A percentile compares a stretch with the other conserved stretches of the same genome.
phyloP scores from a whole-genome alignment of 2,888 invertebrate species.

The Cheilosia urbana region DNA sequence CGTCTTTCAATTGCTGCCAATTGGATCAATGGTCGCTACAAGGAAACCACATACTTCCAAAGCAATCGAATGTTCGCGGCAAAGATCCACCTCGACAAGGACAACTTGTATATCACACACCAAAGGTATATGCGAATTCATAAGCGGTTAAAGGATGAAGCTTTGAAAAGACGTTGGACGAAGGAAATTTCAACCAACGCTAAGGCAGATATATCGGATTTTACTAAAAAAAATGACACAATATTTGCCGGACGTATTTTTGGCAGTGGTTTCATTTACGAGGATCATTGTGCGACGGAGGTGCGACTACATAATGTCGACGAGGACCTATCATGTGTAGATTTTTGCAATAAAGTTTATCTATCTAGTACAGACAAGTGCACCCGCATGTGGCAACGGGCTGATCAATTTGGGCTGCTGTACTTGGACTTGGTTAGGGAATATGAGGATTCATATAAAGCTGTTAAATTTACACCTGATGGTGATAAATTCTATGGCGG shows the following conservation, averaged over 20 bases:
- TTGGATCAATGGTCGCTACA: slow-evolving; percentile 85
- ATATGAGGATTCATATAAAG: slow-evolving; percentile 79
- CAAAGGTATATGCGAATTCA: slow-evolving; percentile 82
- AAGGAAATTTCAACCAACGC: slow-evolving; percentile 78
- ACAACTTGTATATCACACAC: slow-evolving; percentile 85
- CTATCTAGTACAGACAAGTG: slow-evolving; percentile 80
- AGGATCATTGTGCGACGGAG: slow-evolving; percentile 78
- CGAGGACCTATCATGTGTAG: slow-evolving; percentile 81
- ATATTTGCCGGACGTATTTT: slow-evolving; percentile 81
- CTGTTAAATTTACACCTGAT: slow-evolving; percentile 78
- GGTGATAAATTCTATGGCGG: slow-evolving; percentile 81
- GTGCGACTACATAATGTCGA: slow-evolving; percentile 80
- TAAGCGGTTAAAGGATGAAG: slow-evolving; percentile 80
- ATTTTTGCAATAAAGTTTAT: slow-evolving; percentile 79
- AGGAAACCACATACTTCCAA: slow-evolving; percentile 83
- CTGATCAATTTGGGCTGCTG: slow-evolving; percentile 80
- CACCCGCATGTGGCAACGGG: slow-evolving; percentile 81
- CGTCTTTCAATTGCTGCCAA: slow-evolving; percentile 84
- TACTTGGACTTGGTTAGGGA: slow-evolving; percentile 79
- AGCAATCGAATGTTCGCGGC: slow-evolving; percentile 84
- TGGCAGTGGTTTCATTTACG: slow-evolving; percentile 80
- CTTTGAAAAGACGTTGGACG: slow-evolving; percentile 80
- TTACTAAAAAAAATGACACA: slow-evolving; percentile 79
- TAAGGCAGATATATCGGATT: slow-evolving; percentile 80
- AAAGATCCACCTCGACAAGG: slow-evolving; percentile 84